Evolutionary conservation across 2,888 invertebrate genomes (phyloP).

Genomic region (Dolichomitus sp.): DNA sequence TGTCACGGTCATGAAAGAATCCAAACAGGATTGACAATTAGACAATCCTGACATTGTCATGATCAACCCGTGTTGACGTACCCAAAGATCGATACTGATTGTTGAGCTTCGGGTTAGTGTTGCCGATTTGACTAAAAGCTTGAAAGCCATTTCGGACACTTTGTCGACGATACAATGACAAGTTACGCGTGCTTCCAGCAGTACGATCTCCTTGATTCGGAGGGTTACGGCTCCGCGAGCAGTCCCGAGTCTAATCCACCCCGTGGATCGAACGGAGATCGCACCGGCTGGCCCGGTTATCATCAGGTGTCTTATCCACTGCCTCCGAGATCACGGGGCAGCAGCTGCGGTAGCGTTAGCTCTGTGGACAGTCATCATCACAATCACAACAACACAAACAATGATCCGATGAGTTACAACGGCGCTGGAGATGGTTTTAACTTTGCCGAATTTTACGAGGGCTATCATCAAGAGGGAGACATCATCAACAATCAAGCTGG

Average conservation of each 20-base stretch:
- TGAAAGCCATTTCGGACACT: neutral
- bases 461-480: constrained; percentile 77
- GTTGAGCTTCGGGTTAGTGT: neutral
- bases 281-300: constrained; percentile 47
- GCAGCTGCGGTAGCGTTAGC: constrained; percentile 82
- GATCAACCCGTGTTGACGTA: neutral
- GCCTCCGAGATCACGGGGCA: constrained; percentile 81
- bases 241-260: constrained; percentile 82
- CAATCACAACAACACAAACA: constrained; percentile 63
- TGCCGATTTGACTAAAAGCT: neutral
- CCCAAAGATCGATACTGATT: neutral
- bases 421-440: constrained; percentile 71
- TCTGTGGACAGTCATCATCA: constrained; percentile 80
- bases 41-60: neutral
- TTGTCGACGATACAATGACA: constrained; percentile 65
- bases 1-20: constrained; percentile 1
- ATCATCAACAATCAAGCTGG: constrained; percentile 64
- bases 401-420: constrained; percentile 56
- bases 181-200: constrained; percentile 75
- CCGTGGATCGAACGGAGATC: constrained; percentile 69
- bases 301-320: constrained; percentile 80
- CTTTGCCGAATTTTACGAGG: constrained; percentile 80
- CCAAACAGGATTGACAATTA: neutral
- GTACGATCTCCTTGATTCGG: constrained; percentile 82
- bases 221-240: constrained; percentile 83